Evolutionary conservation across 2,888 invertebrate genomes (phyloP), one percentile per base, ranked within the genome.

Genomic region (Luffia ferchaultella): DNA sequence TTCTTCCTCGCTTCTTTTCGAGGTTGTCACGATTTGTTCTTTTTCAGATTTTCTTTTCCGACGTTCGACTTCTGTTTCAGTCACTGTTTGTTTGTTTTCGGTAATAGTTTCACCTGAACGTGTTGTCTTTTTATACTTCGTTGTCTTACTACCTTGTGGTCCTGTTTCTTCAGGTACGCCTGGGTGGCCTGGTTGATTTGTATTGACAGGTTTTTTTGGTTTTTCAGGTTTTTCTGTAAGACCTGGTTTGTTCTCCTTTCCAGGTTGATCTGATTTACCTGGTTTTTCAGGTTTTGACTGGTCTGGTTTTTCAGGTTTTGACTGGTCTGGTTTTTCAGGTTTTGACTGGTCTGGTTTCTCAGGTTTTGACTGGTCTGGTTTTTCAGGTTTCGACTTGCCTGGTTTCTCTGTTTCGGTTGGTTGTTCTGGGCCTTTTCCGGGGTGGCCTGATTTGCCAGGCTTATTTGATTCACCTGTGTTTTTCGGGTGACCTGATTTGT

Each of bases 221-320:
- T 3, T 7, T 17, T 7, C 45, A 17, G 45, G 45, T 17, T 16
- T 45, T 2, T 18, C 45, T 18, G 3, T 18, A 17, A 7, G 16
- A 45, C 45, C 45, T 45, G 45, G 45, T 12, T 12, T 45, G 16
- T 15, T 18, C 18, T 16, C 16, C 2, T 18, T 7, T 5, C 18
- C 45, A 5, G 45, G 45, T 45, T 16, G 9, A 5, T 18, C 45
- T 18, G 3, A 2, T 3, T 16, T 7, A 17, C 18, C 45, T 45
- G 45, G 45, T 45, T 16, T 45, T 18, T 18, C 45, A 17, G 43
- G 43, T 45, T 18, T 7, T n/a, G n/a, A 16, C 43, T 42, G 43
- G 16, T n/a, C n/a, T 42, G 16, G 7, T n/a, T 42, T 42, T 16
- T 7, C 7, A 9, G 15, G 7, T 12, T 40, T 7, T 7, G 15